These are phyloP conservation scores for Gadopsis bispinosus DNA, from an alignment of 2,797 vertebrate species.

Conservation along the genomic window DNA sequence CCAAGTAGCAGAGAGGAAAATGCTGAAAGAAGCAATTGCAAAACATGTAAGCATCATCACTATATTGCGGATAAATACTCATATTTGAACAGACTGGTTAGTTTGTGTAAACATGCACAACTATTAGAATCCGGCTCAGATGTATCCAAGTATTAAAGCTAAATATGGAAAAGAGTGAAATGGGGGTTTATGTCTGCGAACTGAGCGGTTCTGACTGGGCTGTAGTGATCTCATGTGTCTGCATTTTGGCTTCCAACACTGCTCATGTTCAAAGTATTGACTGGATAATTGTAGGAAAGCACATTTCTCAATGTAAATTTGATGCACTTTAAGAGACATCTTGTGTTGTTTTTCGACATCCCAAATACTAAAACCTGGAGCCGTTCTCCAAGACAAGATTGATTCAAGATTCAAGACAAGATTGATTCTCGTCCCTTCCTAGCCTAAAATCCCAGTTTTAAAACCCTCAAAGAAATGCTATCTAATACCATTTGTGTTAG, in stretches of 20 bases:
- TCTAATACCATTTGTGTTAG: not conserved
- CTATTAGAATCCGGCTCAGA: not conserved
- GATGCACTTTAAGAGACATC: not conserved
- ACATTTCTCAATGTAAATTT: not conserved
- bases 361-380: not conserved
- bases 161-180: not conserved
- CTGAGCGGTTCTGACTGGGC: not conserved
- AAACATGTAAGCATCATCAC: not conserved
- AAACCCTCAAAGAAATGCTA: not conserved
- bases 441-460: not conserved
- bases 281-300: not conserved
- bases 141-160: not conserved
- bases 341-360: not conserved
- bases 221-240: not conserved
- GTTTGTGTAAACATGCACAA: not conserved
- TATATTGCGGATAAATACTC: not conserved
- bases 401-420: too few relatives aligned
- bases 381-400: not conserved
- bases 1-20: not conserved
- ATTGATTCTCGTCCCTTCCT: not conserved
- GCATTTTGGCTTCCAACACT: not conserved
- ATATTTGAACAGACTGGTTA: not conserved
- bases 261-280: not conserved
- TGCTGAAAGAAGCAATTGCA: slow-evolving; percentile 1
- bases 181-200: not conserved